Evolutionary conservation across 2,797 vertebrate species (phyloP).

Genomic region (Okamejei kenojei): DNA sequence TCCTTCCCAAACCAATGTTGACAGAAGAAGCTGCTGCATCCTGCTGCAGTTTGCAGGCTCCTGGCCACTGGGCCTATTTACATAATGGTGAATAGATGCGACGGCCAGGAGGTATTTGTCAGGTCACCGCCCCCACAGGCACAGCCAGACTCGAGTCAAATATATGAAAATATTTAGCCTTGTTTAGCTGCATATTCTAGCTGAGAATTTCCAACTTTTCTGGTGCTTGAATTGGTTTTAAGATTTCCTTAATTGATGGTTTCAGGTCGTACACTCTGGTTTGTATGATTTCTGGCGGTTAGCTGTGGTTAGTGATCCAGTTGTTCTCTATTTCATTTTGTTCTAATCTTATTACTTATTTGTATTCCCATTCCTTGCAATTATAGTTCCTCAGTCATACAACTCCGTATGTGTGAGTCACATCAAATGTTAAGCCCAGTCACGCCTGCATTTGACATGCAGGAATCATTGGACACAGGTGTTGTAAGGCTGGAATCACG

Average conservation of each 20-base stretch:
- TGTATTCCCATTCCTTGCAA: too few species aligned
- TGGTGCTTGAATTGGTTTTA: not conserved
- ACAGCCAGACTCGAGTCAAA: not conserved
- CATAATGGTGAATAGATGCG: not conserved
- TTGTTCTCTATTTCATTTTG: not conserved
- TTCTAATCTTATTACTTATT: not conserved
- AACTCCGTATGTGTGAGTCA: not conserved
- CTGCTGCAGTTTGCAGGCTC: not conserved
- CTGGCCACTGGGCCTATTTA: not conserved
- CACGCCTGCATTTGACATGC: not conserved
- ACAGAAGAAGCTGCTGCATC: not conserved
- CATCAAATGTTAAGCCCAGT: not conserved
- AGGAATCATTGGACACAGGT: not conserved
- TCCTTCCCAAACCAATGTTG: not conserved
- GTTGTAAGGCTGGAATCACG: not conserved
- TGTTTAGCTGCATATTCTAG: not conserved
- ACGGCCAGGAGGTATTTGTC: not conserved
- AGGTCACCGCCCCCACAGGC: not conserved
- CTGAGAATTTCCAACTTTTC: not conserved
- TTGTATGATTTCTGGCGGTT: not conserved
- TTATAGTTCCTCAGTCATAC: not conserved
- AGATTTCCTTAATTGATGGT: not conserved
- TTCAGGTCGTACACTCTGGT: not conserved
- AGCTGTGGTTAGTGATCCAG: not conserved
- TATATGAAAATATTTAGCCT: not conserved